A percentile compares a stretch with the other conserved stretches of the same genome.
These are phyloP conservation scores for Strigops habroptila DNA, from an alignment of 2,113 vertebrate species.

Conservation along the genomic window DNA sequence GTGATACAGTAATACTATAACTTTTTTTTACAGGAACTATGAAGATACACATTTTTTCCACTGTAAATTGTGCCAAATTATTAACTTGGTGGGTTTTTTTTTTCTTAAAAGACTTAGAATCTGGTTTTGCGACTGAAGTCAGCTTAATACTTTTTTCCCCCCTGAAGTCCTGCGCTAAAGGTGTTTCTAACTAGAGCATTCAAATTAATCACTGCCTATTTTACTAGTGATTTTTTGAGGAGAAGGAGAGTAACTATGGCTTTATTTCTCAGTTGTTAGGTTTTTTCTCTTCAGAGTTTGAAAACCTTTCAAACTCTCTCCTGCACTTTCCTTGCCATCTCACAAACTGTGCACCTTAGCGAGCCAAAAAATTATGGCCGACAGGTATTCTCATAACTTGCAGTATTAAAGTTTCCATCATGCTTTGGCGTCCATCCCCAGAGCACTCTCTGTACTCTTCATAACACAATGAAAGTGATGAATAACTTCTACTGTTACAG, in stretches of 20 bases:
- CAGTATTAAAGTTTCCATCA: constrained; percentile 29
- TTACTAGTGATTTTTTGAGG: neutral
- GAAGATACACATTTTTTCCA: neutral
- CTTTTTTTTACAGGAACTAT: neutral
- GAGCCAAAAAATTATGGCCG: constrained; percentile 33
- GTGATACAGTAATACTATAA: neutral
- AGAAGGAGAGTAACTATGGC: neutral
- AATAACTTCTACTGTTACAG: neutral
- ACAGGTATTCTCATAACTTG: constrained; percentile 9
- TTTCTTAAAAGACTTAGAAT: neutral
- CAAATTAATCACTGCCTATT: neutral
- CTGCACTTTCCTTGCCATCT: neutral
- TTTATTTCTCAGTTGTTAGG: neutral
- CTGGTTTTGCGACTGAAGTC: neutral
- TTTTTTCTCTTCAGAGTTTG: neutral
- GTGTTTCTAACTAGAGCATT: neutral
- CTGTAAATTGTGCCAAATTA: neutral
- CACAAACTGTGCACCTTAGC: neutral
- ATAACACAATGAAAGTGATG: neutral
- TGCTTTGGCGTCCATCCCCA: neutral
- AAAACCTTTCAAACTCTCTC: neutral
- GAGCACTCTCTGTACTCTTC: constrained; percentile 2
- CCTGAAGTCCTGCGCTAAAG: neutral
- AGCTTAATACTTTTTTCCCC: neutral
- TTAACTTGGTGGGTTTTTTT: neutral